Percentiles rank a stretch among this genome's conserved stretches.
These are phyloP conservation scores for Sarcophaga variegata DNA, from an alignment of 2,888 invertebrate species.

Conservation along the genomic window DNA sequence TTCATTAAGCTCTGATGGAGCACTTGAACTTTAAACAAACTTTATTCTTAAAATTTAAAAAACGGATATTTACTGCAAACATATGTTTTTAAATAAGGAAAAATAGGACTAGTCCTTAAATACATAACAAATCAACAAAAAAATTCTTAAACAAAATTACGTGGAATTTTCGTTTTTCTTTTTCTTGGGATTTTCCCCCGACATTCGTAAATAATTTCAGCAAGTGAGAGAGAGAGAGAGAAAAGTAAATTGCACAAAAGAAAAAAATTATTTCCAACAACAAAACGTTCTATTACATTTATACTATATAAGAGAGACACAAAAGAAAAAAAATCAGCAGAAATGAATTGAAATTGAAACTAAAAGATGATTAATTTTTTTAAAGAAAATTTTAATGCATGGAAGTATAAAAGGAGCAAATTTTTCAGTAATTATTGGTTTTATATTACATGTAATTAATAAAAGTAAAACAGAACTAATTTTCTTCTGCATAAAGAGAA, in stretches of 20 bases:
- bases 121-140: background rate
- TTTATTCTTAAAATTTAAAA: no score
- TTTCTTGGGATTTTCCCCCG: constrained; percentile 61
- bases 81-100: no score
- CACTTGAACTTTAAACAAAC: no score
- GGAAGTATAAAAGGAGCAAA: background rate
- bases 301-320: background rate
- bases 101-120: no score
- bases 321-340: constrained; percentile 17
- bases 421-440: constrained; percentile 23
- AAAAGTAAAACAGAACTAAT: background rate
- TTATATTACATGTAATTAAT: background rate
- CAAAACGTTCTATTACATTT: background rate
- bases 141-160: constrained; percentile 6
- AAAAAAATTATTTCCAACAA: constrained; percentile 15
- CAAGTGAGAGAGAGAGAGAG: constrained; percentile 51
- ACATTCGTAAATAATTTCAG: constrained; percentile 64
- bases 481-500: background rate
- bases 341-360: constrained; percentile 40
- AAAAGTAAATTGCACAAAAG: constrained; percentile 50
- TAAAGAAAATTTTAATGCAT: constrained; percentile 1
- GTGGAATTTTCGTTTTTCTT: constrained; percentile 58
- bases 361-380: background rate
- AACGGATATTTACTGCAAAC: no score
- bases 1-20: no score